phyloP scores from a whole-genome alignment of 2,888 invertebrate species.

The Schrankia costaestrigalis region DNA sequence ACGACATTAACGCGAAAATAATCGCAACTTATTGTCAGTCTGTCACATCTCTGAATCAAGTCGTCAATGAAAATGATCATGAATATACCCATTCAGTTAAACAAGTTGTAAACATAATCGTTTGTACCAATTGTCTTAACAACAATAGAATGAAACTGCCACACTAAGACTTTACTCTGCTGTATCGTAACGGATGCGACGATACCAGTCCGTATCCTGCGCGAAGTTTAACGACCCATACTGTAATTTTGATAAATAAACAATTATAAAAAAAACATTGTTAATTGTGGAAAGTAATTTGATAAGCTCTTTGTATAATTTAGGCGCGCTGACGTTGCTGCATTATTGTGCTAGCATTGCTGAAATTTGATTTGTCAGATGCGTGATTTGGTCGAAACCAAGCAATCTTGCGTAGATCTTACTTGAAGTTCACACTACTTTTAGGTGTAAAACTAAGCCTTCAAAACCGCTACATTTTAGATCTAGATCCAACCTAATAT shows the following conservation, averaged over 20 bases:
- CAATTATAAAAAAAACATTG: constrained; percentile 45
- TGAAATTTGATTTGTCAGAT: too few species aligned
- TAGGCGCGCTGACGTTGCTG: too few species aligned
- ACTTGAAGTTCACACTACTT: too few species aligned
- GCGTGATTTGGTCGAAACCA: too few species aligned
- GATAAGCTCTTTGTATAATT: too few species aligned
- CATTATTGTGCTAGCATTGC: too few species aligned
- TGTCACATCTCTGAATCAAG: constrained; percentile 1
- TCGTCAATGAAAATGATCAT: constrained; percentile 5
- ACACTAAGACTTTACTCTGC: constrained; percentile 30
- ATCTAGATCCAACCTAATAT: too few species aligned
- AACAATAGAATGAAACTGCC: constrained; percentile 14
- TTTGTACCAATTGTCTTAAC: constrained; percentile 12
- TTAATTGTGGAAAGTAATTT: constrained; percentile 22
- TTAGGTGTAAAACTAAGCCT: too few species aligned
- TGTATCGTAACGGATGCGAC: constrained; percentile 54
- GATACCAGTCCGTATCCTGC: constrained; percentile 61
- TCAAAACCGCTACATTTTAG: too few species aligned
- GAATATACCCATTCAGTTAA: constrained; percentile 2
- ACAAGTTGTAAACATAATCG: constrained; percentile 11
- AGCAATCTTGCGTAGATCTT: too few species aligned
- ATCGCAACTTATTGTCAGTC: too few species aligned
- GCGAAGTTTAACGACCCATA: constrained; percentile 47
- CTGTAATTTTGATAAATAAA: constrained; percentile 43
- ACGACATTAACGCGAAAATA: too few species aligned